Percentiles rank a stretch among this genome's conserved stretches.
phyloP scores from a whole-genome alignment of 2,888 invertebrate genomes.

The Diloba caeruleocephala region DNA sequence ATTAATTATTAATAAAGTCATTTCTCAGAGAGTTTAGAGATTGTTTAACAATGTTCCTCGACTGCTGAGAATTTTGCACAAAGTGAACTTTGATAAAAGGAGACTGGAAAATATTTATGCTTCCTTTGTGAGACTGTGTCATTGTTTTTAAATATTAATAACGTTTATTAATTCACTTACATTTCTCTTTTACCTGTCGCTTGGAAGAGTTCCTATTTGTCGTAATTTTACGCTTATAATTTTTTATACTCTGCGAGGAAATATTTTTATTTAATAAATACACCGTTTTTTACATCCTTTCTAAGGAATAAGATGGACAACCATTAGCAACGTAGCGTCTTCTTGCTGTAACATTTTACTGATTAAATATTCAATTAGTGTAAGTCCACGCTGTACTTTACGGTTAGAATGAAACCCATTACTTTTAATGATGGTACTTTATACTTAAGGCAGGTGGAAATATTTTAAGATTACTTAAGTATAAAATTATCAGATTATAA shows the following conservation, averaged over 20 bases:
- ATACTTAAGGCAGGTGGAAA: not conserved
- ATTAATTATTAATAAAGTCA: no score
- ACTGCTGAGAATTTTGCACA: constrained; percentile 19
- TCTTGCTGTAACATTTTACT: no score
- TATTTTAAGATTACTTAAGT: not conserved
- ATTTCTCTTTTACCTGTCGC: not conserved
- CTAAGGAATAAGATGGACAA: no score
- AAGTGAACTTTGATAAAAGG: constrained; percentile 10
- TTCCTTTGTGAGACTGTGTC: constrained; percentile 34
- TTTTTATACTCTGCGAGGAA: no score
- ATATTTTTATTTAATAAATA: no score
- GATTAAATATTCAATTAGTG: no score
- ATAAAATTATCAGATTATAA: not conserved
- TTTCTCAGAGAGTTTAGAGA: constrained; percentile 7
- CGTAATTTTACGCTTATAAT: not conserved
- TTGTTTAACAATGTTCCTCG: constrained; percentile 4
- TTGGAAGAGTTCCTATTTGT: not conserved
- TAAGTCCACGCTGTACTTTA: no score
- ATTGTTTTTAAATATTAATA: constrained; percentile 16
- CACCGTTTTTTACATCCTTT: no score
- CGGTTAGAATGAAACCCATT: no score
- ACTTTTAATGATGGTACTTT: no score
- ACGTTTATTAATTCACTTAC: constrained; percentile 13
- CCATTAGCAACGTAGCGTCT: no score
- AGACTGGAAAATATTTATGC: constrained; percentile 3